These are phyloP conservation scores for Agrotis clavis DNA, from an alignment of 2,888 invertebrate species.

Conservation along the genomic window DNA sequence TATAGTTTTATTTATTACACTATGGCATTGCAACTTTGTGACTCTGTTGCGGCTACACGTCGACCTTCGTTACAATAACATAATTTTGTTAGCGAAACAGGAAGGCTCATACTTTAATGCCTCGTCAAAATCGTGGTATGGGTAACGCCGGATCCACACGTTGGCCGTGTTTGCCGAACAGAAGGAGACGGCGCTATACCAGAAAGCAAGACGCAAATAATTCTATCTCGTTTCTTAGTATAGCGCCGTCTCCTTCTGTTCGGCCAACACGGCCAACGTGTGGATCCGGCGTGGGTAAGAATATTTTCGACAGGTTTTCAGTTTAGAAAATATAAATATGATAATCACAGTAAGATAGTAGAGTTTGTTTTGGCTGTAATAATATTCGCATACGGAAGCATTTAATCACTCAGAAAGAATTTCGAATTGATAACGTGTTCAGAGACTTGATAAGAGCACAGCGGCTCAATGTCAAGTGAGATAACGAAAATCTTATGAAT, in stretches of 20 bases:
- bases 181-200: too few relatives aligned
- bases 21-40: constrained; percentile 90
- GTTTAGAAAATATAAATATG: constrained; percentile 44
- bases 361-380: constrained; percentile 40
- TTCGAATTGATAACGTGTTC: constrained; percentile 44
- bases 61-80: constrained; percentile 65
- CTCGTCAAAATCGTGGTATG: constrained; percentile 47
- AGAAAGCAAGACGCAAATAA: too few relatives aligned
- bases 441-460: constrained; percentile 43
- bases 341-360: constrained; percentile 56
- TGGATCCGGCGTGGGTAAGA: too few relatives aligned
- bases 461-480: constrained; percentile 33
- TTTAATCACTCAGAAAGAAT: constrained; percentile 43
- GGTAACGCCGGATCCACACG: too few relatives aligned
- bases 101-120: constrained; percentile 42
- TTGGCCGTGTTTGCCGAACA: too few relatives aligned
- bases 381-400: constrained; percentile 35
- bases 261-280: too few relatives aligned
- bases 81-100: constrained; percentile 55
- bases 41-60: constrained; percentile 82
- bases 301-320: constrained; percentile 47
- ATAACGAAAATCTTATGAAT: constrained; percentile 44
- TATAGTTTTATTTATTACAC: constrained; percentile 78
- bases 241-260: too few relatives aligned
- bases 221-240: too few relatives aligned